Conservation (phyloP, 2,797 vertebrate genomes). For the Orestias chungarensis region DNA sequence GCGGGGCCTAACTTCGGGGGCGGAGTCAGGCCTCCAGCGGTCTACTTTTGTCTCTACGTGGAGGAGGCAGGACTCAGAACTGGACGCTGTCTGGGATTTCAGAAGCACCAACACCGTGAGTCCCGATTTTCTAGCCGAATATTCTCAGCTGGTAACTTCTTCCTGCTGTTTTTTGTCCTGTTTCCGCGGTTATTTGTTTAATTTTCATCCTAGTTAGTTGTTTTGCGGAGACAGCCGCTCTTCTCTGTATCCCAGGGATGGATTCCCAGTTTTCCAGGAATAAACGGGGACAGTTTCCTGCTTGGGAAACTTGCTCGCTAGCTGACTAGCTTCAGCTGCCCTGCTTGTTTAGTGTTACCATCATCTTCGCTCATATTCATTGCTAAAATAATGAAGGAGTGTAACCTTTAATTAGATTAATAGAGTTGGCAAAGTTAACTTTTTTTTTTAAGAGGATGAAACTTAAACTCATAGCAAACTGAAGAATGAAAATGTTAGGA, state of each 20-base stretch:
- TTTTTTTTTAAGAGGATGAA: constrained; percentile 11
- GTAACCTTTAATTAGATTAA: background rate
- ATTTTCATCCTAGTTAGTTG: background rate
- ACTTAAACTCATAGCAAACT: too few relatives aligned
- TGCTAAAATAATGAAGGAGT: background rate
- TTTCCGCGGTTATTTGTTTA: fast-evolving
- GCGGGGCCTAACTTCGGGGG: constrained; percentile 67
- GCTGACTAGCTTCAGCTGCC: constrained; percentile 60
- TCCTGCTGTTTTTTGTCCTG: constrained; percentile 1
- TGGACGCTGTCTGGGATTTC: constrained; percentile 73
- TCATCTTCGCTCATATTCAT: constrained; percentile 8
- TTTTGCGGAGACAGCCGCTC: background rate
- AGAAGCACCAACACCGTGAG: constrained; percentile 69
- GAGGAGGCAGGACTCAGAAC: constrained; percentile 63
- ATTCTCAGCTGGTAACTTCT: constrained; percentile 15
- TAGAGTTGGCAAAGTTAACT: background rate
- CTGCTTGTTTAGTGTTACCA: constrained; percentile 44
- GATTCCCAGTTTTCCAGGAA: constrained; percentile 6
- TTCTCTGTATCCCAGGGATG: constrained; percentile 4
- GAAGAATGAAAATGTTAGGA: background rate
- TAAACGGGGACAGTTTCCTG: constrained; percentile 58
- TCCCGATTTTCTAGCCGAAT: constrained; percentile 60
- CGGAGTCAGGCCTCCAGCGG: constrained; percentile 54
- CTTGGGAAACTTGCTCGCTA: constrained; percentile 59
- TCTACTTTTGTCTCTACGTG: constrained; percentile 75